Evolutionary conservation across 2,888 invertebrate species (phyloP).

Genomic region (Eutolmus rufibarbis): DNA sequence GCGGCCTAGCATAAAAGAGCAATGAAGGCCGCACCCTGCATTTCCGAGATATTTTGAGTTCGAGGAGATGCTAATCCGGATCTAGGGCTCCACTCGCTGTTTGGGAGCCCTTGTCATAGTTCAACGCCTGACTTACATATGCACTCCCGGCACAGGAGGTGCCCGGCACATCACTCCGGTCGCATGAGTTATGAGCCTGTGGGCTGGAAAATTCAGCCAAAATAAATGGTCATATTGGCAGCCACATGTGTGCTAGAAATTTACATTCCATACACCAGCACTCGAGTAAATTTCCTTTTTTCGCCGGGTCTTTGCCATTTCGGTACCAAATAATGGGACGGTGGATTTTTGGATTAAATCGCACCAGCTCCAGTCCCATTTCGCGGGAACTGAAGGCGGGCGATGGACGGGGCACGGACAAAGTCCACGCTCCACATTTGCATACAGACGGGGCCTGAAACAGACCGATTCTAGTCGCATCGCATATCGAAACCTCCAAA

Average conservation of each 20-base stretch:
- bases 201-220: constrained; percentile 25
- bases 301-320: background rate
- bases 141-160: background rate
- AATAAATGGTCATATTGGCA: constrained; percentile 34
- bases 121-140: background rate
- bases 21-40: background rate
- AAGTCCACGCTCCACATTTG: constrained; percentile 5
- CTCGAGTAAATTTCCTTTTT: constrained; percentile 30
- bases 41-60: background rate
- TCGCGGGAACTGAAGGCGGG: background rate
- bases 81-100: background rate
- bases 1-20: background rate
- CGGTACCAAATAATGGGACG: background rate
- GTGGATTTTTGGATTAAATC: constrained; percentile 32
- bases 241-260: constrained; percentile 34
- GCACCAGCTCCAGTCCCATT: background rate
- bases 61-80: background rate
- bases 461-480: constrained; percentile 19
- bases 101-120: background rate
- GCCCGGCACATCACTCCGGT: background rate
- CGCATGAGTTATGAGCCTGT: constrained; percentile 6
- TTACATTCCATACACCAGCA: constrained; percentile 30
- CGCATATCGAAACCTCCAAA: constrained; percentile 9
- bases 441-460: constrained; percentile 11
- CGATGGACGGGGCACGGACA: background rate